These are phyloP conservation scores for Brachionus angularis DNA, from an alignment of 1,140 invertebrate species.

Conservation along the genomic window DNA sequence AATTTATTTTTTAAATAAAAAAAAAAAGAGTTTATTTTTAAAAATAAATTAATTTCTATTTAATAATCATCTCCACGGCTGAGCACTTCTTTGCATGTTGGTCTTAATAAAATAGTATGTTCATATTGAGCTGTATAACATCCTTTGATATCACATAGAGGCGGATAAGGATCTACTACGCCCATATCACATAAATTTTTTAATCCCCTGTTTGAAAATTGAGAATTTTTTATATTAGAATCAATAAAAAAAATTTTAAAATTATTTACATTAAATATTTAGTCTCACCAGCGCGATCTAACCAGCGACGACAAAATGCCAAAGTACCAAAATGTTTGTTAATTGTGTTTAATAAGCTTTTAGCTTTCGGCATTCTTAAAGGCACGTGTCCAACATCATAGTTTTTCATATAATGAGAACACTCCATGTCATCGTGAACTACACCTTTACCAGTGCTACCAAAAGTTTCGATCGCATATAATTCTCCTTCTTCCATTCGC, in stretches of 20 bases:
- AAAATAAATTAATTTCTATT: conserved; percentile 26
- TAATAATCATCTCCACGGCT: conserved; percentile 93
- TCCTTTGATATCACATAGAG: conserved; percentile 92
- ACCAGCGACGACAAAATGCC: conserved; percentile 97
- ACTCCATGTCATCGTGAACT: conserved; percentile 98
- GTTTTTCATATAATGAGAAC: conserved; percentile 99
- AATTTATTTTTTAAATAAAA: conserved; percentile 9
- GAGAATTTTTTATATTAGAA: no score
- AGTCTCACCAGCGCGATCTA: conserved; percentile 89
- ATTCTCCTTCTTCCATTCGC: conserved; percentile 97
- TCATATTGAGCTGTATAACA: conserved; percentile 99
- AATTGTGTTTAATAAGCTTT: conserved; percentile 84
- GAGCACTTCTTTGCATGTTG: conserved; percentile 96
- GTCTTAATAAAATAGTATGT: conserved; percentile 92
- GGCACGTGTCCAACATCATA: conserved; percentile 89
- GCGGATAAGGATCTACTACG: conserved; percentile 93
- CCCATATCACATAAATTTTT: conserved; percentile 87
- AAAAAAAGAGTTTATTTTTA: background rate
- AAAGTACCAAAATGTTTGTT: conserved; percentile 96
- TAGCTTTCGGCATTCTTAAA: conserved; percentile 77
- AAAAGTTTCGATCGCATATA: conserved; percentile 99
- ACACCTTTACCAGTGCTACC: conserved; percentile 93
- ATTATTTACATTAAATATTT: conserved; percentile 99
- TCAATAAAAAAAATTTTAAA: no score
- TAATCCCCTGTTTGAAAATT: no score